These are phyloP conservation scores for Amphipyra tragopoginis DNA, from an alignment of 2,888 invertebrate species.

Conservation along the genomic window DNA sequence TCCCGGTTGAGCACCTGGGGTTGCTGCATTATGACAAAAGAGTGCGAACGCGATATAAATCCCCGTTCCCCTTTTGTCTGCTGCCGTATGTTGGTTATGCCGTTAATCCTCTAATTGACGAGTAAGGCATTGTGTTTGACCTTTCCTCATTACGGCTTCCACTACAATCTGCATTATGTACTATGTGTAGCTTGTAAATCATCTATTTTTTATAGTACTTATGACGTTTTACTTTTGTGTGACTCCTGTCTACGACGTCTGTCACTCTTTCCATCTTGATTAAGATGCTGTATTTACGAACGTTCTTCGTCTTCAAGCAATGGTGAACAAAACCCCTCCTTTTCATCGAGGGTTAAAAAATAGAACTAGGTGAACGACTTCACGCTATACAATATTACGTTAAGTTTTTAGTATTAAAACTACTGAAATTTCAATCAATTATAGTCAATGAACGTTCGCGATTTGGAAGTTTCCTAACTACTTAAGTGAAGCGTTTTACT, in stretches of 20 bases:
- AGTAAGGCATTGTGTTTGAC: constrained; percentile 72
- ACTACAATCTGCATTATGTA: constrained; percentile 54
- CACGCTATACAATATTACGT: neutral
- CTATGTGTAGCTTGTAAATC: constrained; percentile 31
- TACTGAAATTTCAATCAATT: neutral
- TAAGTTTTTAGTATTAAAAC: constrained; percentile 8
- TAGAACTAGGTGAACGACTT: constrained; percentile 22
- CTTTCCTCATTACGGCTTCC: constrained; percentile 81
- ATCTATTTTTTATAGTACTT: constrained; percentile 23
- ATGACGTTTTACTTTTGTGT: constrained; percentile 21
- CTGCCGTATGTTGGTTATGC: constrained; percentile 62
- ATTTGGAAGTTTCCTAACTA: constrained; percentile 3
- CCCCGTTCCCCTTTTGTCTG: constrained; percentile 58
- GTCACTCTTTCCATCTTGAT: constrained; percentile 35
- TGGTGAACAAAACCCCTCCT: neutral
- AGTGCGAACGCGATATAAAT: constrained; percentile 52
- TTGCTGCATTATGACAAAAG: constrained; percentile 76
- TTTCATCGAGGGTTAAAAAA: constrained; percentile 9
- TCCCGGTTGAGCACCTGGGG: constrained; percentile 56
- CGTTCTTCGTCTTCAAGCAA: neutral
- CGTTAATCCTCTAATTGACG: constrained; percentile 73
- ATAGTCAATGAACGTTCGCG: constrained; percentile 13
- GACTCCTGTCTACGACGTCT: constrained; percentile 24
- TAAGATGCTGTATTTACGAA: constrained; percentile 4
- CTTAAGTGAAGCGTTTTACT: constrained; percentile 19